Percentiles rank a stretch among this genome's conserved stretches.
Conservation (phyloP, 1,140 invertebrate genomes). For the Bombus sylvicola region DNA sequence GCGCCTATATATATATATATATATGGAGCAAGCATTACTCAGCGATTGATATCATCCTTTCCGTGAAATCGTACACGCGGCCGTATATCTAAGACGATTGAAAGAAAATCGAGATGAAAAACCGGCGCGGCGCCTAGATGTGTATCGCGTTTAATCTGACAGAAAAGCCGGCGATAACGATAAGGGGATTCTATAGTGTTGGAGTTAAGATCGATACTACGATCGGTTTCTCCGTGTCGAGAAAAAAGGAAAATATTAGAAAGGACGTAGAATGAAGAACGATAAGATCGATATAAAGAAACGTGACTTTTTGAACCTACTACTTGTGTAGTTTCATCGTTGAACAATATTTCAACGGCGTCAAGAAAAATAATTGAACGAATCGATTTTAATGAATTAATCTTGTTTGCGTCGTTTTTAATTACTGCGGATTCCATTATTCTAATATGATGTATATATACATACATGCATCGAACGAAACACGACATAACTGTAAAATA, state of each 20-base stretch:
- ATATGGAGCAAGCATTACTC: neutral
- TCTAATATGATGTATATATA: too few species aligned
- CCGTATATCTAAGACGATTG: neutral
- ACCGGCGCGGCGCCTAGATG: slow-evolving; percentile 27
- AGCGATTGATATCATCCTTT: neutral
- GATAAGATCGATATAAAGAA: neutral
- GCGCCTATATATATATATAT: neutral
- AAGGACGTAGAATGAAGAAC: too few species aligned
- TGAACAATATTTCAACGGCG: neutral
- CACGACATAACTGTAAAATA: too few species aligned
- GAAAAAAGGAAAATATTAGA: neutral
- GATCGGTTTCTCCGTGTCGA: neutral
- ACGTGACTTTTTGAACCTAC: neutral
- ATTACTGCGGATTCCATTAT: too few species aligned
- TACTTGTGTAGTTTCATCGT: neutral
- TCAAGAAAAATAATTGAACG: neutral
- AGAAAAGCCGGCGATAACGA: neutral
- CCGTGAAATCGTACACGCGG: neutral
- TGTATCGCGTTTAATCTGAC: slow-evolving; percentile 3
- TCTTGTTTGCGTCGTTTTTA: neutral
- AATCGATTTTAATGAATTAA: neutral
- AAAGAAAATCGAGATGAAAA: slow-evolving; percentile 7
- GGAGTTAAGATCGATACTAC: neutral
- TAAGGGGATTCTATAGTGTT: neutral
- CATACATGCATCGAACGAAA: too few species aligned